These are phyloP conservation scores for Dioctria rufipes DNA, from an alignment of 2,888 invertebrate species.

Conservation along the genomic window DNA sequence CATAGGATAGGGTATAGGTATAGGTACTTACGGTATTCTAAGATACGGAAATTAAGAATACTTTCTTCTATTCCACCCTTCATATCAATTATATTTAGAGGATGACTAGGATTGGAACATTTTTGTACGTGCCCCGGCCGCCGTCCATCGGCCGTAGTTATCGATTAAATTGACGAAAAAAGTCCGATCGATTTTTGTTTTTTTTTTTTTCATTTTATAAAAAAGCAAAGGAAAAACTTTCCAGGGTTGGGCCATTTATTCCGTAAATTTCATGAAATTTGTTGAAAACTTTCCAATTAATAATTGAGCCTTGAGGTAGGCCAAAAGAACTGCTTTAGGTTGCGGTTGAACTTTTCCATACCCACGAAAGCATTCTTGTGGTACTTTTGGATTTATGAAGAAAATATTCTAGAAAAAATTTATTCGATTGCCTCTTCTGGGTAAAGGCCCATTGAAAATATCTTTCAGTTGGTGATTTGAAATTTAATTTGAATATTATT, in stretches of 20 bases:
- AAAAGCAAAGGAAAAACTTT: neutral
- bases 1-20: neutral
- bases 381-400: neutral
- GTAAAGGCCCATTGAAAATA: constrained; percentile 20
- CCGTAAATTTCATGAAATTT: constrained; percentile 36
- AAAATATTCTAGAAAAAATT: constrained; percentile 29
- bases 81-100: neutral
- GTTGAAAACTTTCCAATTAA: constrained; percentile 46
- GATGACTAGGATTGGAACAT: neutral
- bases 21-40: constrained; percentile 2
- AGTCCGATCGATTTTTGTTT: neutral
- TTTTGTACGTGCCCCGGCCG: neutral
- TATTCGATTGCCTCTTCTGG: constrained; percentile 26
- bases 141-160: neutral
- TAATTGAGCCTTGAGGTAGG: constrained; percentile 31
- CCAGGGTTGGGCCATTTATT: constrained; percentile 13
- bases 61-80: neutral
- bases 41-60: neutral
- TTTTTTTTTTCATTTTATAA: neutral
- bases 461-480: constrained; percentile 3
- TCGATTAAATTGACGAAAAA: neutral
- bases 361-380: constrained; percentile 1
- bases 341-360: constrained; percentile 18
- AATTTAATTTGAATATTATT: constrained; percentile 39
- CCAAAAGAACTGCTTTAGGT: neutral